Base-by-base conservation (phyloP, 2,113 vertebrate species). In the Tychaedon coryphoeus region DNA sequence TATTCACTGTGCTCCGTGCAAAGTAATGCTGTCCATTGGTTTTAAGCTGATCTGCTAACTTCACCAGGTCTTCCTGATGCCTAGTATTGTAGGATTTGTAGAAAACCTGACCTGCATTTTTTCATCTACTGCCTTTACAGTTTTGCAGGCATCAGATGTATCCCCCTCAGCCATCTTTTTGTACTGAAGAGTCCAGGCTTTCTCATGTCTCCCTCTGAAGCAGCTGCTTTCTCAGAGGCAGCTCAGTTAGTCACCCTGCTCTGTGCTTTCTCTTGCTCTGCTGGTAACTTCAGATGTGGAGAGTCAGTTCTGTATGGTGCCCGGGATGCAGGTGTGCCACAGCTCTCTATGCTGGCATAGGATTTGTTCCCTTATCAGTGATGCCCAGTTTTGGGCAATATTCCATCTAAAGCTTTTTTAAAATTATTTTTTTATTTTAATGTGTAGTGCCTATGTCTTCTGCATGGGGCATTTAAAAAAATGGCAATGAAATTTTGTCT, bases 81-180 rank as follows among this genome's bases (percentile, higher is more conserved):
- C 38, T 64, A 24, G 22, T 36, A 9, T 51, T 67, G 36, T 47
- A 60, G 57, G 19, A 56, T 60, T 86, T 71, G 10, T 64, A 40
- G 43, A 72, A 73, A 67, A 86, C 14, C 31, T 54, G 5, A 38
- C 79, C 31, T 76, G 20, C 23, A 9, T 86, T 86, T 26, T 48
- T 1, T 1, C 9, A n/a, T 48, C 19, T 0, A 0, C 50, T 84
- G 29, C 34, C 33, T 80, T 88, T 2, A 7, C 28, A 54, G 20
- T 90, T 73, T 78, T 38, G 42, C 71, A 57, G 42, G 29, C 17
- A 51, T 76, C n/a, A 53, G 28, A 48, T 24, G 5, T 45, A 42
- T 22, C 17, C 2, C 7, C 5, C 28, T 23, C 26, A 45, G 15
- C 25, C 20, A 5, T 26, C 12, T 86, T 43, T 71, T 58, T 50